Percentiles rank a stretch among this genome's conserved stretches.
phyloP scores from a whole-genome alignment of 92 coral and sea anemone genomes.

The Phenganax stokvisi region DNA sequence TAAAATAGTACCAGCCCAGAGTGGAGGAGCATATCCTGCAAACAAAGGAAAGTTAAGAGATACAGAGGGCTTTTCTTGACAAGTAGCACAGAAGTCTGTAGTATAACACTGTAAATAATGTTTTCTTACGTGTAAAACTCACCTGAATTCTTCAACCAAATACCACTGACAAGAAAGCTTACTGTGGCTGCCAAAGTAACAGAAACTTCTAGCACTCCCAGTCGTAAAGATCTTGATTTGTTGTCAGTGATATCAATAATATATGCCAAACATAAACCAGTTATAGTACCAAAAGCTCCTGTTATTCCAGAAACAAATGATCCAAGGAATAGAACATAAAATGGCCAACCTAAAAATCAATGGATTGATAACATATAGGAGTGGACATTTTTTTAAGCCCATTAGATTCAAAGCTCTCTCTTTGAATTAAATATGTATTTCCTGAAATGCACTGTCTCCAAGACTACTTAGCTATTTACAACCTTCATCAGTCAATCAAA shows the following conservation, averaged over 20 bases:
- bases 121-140: conserved; percentile 3
- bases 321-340: conserved; percentile 49
- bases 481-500: background rate
- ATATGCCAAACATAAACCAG: conserved; percentile 41
- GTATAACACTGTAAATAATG: too few species aligned
- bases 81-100: too few species aligned
- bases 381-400: background rate
- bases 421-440: background rate
- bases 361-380: background rate
- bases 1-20: conserved; percentile 47
- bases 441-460: background rate
- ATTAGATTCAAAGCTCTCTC: too few species aligned
- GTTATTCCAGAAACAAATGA: conserved; percentile 44
- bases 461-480: background rate
- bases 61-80: too few species aligned
- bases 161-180: conserved; percentile 45
- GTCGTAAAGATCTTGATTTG: conserved; percentile 44
- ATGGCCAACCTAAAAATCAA: conserved; percentile 42
- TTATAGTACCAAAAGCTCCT: conserved; percentile 40
- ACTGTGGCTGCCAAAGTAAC: conserved; percentile 42
- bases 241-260: conserved; percentile 47
- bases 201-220: conserved; percentile 48
- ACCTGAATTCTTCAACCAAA: conserved; percentile 53
- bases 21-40: conserved; percentile 58
- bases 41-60: too few species aligned